A percentile compares a stretch with the other conserved stretches of the same genome.
These are phyloP conservation scores for Brenthis ino DNA, from an alignment of 2,888 invertebrate species.

Conservation along the genomic window DNA sequence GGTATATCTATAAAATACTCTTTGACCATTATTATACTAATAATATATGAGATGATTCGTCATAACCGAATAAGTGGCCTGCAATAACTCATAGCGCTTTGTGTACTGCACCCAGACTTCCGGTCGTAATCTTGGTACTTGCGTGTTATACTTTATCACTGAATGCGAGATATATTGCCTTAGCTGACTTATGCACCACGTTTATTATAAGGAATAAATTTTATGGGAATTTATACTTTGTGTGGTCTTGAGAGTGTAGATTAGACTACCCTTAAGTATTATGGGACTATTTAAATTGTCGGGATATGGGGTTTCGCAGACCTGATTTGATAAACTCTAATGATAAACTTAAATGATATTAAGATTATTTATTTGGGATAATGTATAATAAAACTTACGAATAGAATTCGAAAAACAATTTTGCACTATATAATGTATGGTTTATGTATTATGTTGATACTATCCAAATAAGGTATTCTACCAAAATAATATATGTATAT, in stretches of 20 bases:
- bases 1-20: conserved; percentile 47
- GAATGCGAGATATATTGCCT: conserved; percentile 33
- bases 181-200: conserved; percentile 24
- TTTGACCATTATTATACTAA: conserved; percentile 64
- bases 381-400: neutral
- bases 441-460: too few species aligned
- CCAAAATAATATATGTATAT: too few species aligned
- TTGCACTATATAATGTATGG: too few species aligned
- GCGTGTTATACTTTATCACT: conserved; percentile 38
- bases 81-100: conserved; percentile 64
- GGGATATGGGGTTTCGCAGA: too few species aligned
- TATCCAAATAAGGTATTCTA: too few species aligned
- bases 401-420: too few species aligned
- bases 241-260: neutral
- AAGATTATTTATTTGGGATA: neutral
- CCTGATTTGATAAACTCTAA: neutral
- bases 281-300: neutral
- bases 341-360: neutral
- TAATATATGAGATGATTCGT: conserved; percentile 76
- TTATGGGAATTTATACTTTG: conserved; percentile 14
- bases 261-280: neutral
- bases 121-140: conserved; percentile 49
- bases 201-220: conserved; percentile 25
- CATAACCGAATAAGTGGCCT: conserved; percentile 67
- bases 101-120: conserved; percentile 61